These are phyloP conservation scores for Alethe diademata DNA, from an alignment of 2,113 vertebrate genomes.

Conservation along the genomic window DNA sequence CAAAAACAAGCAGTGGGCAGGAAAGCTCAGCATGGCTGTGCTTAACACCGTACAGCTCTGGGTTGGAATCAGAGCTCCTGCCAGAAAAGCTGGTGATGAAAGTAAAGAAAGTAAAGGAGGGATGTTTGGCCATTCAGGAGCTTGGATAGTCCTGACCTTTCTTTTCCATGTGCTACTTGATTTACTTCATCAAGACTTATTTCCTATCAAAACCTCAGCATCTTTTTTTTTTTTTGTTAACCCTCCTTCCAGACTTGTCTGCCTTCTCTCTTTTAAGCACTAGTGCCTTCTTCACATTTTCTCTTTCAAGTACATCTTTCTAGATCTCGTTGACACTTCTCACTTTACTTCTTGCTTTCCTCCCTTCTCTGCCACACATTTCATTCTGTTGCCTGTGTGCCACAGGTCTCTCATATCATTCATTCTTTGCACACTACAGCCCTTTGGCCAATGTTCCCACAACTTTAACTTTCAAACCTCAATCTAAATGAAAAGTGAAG, in stretches of 20 bases:
- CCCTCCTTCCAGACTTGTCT: neutral
- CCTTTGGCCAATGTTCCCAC: neutral
- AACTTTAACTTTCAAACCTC: neutral
- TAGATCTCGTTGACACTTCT: neutral
- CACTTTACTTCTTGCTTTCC: neutral
- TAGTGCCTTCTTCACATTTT: neutral
- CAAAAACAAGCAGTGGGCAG: neutral
- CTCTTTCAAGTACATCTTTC: neutral
- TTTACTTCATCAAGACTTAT: neutral
- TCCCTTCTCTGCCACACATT: neutral
- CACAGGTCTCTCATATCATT: neutral
- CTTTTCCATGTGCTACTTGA: neutral
- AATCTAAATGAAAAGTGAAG: neutral
- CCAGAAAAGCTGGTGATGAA: neutral
- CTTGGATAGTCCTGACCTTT: neutral
- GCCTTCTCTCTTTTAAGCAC: neutral
- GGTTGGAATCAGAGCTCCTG: neutral
- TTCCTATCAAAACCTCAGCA: neutral
- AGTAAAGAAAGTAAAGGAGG: neutral
- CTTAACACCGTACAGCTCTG: neutral
- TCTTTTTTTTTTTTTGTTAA: neutral
- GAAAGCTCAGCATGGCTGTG: neutral
- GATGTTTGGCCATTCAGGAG: neutral
- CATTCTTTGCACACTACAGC: neutral
- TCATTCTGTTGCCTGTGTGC: neutral